Conservation (phyloP, 2,888 invertebrate genomes). For the Tolmerus cingulatus region DNA sequence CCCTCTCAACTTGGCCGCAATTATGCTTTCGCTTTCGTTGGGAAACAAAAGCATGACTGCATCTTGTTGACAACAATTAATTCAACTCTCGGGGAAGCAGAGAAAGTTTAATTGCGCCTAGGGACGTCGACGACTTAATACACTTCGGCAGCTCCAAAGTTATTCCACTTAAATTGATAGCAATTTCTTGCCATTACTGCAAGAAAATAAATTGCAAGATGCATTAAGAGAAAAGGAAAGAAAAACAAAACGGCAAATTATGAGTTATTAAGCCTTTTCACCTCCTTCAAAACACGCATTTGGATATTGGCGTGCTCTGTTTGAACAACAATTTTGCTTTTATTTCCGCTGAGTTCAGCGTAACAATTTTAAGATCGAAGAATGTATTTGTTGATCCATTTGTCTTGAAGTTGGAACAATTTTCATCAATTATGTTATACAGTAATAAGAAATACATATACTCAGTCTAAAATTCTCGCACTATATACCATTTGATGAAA, state of each 20-base stretch:
- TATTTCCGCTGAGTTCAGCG: neutral
- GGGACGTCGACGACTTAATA: neutral
- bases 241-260: neutral
- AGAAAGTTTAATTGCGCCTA: slow-evolving; percentile 27
- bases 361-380: neutral
- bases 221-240: neutral
- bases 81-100: slow-evolving; percentile 1
- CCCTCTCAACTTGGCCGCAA: neutral
- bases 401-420: neutral
- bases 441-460: too few relatives aligned
- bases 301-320: neutral
- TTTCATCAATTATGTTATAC: neutral
- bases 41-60: neutral
- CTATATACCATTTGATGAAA: too few relatives aligned
- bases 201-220: neutral
- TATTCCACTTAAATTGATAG: slow-evolving; percentile 1
- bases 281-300: neutral
- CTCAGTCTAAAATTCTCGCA: too few relatives aligned
- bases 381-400: neutral
- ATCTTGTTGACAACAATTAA: slow-evolving; percentile 29
- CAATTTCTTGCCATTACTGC: neutral
- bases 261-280: neutral
- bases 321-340: neutral
- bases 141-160: neutral
- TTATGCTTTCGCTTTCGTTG: slow-evolving; percentile 8